phyloP scores from a whole-genome alignment of 2,113 vertebrate genomes.

The Clinocottus analis region DNA sequence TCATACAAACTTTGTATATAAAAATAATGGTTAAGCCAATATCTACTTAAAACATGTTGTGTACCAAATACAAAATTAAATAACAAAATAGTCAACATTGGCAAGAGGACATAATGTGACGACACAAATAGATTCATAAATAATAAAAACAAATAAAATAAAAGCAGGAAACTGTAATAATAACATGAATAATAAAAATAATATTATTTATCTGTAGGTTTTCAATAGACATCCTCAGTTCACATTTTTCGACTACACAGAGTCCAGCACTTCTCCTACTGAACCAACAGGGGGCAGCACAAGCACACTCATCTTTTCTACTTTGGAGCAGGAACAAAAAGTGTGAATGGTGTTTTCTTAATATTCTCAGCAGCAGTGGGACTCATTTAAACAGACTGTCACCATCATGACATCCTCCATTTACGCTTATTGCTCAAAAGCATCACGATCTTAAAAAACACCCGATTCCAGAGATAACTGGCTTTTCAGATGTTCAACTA shows the following conservation, averaged over 20 bases:
- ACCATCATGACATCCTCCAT: background rate
- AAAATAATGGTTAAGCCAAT: slow-evolving; percentile 56
- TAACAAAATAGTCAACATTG: slow-evolving; percentile 62
- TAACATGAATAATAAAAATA: slow-evolving; percentile 36
- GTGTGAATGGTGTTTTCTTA: background rate
- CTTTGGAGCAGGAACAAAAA: background rate
- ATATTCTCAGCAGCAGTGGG: slow-evolving; percentile 49
- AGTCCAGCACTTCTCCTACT: slow-evolving; percentile 18
- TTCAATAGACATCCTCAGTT: slow-evolving; percentile 39
- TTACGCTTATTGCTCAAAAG: background rate
- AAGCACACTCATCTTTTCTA: slow-evolving; percentile 18
- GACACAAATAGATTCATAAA: slow-evolving; percentile 62
- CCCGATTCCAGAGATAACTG: background rate
- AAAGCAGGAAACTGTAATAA: slow-evolving; percentile 27
- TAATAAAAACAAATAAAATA: slow-evolving; percentile 60
- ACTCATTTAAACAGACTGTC: slow-evolving; percentile 40
- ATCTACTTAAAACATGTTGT: slow-evolving; percentile 63
- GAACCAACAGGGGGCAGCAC: slow-evolving; percentile 67
- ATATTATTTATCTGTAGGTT: background rate
- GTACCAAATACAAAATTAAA: slow-evolving; percentile 81
- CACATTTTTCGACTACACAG: slow-evolving; percentile 47
- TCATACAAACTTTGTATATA: slow-evolving; percentile 69
- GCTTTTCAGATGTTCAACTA: background rate
- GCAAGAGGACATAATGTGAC: slow-evolving; percentile 41
- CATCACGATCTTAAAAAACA: background rate